phyloP scores from a whole-genome alignment of 2,113 vertebrate genomes.

The Lasiurus cinereus region DNA sequence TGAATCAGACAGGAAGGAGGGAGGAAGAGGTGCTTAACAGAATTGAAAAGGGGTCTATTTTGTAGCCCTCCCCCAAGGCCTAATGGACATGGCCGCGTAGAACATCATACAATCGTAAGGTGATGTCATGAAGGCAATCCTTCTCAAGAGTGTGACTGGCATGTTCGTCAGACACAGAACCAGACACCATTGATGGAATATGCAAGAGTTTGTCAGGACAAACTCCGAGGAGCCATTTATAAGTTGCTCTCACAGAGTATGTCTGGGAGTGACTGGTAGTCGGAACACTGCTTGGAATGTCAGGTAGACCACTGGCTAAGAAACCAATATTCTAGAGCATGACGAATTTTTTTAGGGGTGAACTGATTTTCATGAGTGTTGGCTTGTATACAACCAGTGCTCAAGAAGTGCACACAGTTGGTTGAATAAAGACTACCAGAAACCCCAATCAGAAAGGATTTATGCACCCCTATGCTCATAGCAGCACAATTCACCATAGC shows the following conservation, averaged over 20 bases:
- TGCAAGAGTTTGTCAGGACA: no score
- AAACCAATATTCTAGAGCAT: slow-evolving; percentile 33
- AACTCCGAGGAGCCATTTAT: slow-evolving; percentile 32
- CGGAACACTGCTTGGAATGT: slow-evolving; percentile 41
- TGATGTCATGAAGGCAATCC: background rate
- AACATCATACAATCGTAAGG: background rate
- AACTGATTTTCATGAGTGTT: slow-evolving; percentile 52
- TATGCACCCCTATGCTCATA: no score
- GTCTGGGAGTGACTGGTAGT: background rate
- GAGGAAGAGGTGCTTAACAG: background rate
- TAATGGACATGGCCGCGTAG: background rate
- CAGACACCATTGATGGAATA: background rate
- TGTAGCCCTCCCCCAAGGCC: background rate
- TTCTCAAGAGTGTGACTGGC: background rate
- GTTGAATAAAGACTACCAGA: slow-evolving; percentile 25
- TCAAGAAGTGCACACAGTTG: background rate
- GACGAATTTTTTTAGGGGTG: slow-evolving; percentile 37
- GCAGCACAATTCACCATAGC: no score
- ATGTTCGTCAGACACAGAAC: slow-evolving; percentile 22
- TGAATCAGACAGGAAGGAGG: background rate
- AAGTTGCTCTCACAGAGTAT: slow-evolving; percentile 53
- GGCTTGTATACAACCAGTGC: background rate
- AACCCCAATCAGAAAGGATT: no score
- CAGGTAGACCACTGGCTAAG: background rate
- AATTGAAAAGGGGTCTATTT: background rate